A percentile compares a stretch with the other conserved stretches of the same genome.
These are phyloP conservation scores for Meteorus colon DNA, from an alignment of 2,888 invertebrate genomes.

Conservation along the genomic window DNA sequence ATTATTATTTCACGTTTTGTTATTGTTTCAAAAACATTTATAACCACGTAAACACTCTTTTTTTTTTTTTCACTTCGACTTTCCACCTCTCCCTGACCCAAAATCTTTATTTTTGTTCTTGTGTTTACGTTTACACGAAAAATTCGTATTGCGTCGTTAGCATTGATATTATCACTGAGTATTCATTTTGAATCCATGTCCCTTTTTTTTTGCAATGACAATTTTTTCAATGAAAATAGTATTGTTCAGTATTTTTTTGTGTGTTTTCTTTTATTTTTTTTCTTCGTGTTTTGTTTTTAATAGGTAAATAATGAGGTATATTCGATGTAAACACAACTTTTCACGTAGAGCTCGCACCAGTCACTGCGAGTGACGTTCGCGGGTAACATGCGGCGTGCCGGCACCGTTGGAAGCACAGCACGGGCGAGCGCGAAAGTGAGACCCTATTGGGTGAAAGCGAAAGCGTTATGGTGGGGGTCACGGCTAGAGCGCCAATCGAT, in stretches of 20 bases:
- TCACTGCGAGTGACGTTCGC: conserved; percentile 51
- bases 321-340: conserved; percentile 24
- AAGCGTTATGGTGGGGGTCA: conserved; percentile 73
- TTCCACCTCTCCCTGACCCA: too few species aligned
- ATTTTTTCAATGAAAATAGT: too few species aligned
- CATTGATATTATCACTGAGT: too few species aligned
- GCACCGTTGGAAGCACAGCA: conserved; percentile 59
- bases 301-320: conserved; percentile 3
- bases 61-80: too few species aligned
- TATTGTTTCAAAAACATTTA: neutral
- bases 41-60: too few species aligned
- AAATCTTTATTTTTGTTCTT: too few species aligned
- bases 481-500: conserved; percentile 73
- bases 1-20: neutral
- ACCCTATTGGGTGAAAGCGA: conserved; percentile 73
- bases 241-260: neutral
- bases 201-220: too few species aligned
- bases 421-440: conserved; percentile 72
- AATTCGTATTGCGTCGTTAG: too few species aligned
- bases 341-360: conserved; percentile 51
- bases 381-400: conserved; percentile 53
- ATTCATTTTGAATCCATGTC: too few species aligned
- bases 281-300: neutral
- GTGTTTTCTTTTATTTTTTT: neutral
- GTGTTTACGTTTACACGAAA: too few species aligned